These are phyloP conservation scores for Drosophila prolongata DNA, from an alignment of 2,888 invertebrate genomes.

Conservation along the genomic window DNA sequence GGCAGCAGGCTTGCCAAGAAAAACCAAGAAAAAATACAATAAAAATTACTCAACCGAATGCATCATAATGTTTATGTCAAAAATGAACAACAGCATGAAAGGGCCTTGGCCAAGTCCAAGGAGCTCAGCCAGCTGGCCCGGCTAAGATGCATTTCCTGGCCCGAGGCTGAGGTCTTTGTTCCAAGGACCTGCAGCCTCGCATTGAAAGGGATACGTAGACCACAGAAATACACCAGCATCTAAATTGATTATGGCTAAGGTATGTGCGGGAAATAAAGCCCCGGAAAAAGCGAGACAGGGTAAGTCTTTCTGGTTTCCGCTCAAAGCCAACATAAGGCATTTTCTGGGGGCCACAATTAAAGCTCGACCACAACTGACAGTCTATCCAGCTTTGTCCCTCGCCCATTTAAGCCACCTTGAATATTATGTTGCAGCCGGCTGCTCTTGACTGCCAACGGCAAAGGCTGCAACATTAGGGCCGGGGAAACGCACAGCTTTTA, in stretches of 20 bases:
- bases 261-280: conserved; percentile 19
- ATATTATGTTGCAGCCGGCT: conserved; percentile 24
- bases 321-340: conserved; percentile 10
- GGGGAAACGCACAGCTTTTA: conserved; percentile 52
- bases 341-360: conserved; percentile 39
- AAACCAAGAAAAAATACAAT: conserved; percentile 68
- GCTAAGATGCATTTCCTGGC: conserved; percentile 43
- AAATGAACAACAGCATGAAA: conserved; percentile 72
- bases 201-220: conserved; percentile 37
- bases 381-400: conserved; percentile 1
- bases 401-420: conserved; percentile 29
- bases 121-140: conserved; percentile 22
- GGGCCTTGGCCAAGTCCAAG: conserved; percentile 35
- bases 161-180: conserved; percentile 55
- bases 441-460: conserved; percentile 44
- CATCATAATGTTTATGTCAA: conserved; percentile 79
- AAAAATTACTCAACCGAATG: conserved; percentile 78
- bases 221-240: conserved; percentile 51
- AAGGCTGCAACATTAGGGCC: conserved; percentile 8
- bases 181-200: conserved; percentile 48
- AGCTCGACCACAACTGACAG: conserved; percentile 31
- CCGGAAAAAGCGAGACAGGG: background rate
- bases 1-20: conserved; percentile 45
- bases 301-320: too few relatives aligned
- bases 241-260: conserved; percentile 72